Evolutionary conservation across 2,797 vertebrate species (phyloP).

Genomic region (Sparidentex hasta): DNA sequence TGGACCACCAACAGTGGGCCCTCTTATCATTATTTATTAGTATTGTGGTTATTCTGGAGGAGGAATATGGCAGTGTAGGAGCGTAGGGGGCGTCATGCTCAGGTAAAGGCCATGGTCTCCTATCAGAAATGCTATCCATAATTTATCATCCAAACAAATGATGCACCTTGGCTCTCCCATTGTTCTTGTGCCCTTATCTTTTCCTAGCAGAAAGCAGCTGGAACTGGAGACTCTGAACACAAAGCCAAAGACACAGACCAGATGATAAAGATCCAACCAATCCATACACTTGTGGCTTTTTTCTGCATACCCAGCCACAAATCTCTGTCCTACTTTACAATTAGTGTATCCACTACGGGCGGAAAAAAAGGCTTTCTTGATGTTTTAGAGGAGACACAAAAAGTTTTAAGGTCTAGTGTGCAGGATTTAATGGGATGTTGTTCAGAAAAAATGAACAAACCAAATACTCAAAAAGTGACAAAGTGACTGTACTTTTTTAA

Average conservation of each 20-base stretch:
- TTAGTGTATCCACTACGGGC: constrained; percentile 7
- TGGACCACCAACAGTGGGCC: not conserved
- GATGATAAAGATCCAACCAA: constrained; percentile 49
- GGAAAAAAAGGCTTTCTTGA: not conserved
- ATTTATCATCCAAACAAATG: constrained; percentile 67
- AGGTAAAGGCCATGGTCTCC: constrained; percentile 63
- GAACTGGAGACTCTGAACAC: constrained; percentile 29
- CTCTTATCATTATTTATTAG: constrained; percentile 40
- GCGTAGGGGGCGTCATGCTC: constrained; percentile 10
- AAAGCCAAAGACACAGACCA: constrained; percentile 37
- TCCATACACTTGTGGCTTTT: constrained; percentile 3
- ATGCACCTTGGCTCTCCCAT: constrained; percentile 54
- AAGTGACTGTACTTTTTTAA: too few relatives aligned
- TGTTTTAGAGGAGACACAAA: too few relatives aligned
- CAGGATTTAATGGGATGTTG: too few relatives aligned
- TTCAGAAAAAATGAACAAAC: too few relatives aligned
- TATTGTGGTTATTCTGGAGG: constrained; percentile 10
- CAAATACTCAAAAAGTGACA: too few relatives aligned
- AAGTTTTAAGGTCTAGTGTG: not conserved
- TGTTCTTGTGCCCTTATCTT: constrained; percentile 67
- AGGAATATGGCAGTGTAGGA: constrained; percentile 25
- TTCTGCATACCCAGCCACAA: constrained; percentile 10
- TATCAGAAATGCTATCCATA: constrained; percentile 59
- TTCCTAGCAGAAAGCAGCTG: constrained; percentile 15
- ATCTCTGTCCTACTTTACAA: not conserved